Evolutionary conservation across 2,113 vertebrate species (phyloP).

Genomic region (Zosterops lateralis): DNA sequence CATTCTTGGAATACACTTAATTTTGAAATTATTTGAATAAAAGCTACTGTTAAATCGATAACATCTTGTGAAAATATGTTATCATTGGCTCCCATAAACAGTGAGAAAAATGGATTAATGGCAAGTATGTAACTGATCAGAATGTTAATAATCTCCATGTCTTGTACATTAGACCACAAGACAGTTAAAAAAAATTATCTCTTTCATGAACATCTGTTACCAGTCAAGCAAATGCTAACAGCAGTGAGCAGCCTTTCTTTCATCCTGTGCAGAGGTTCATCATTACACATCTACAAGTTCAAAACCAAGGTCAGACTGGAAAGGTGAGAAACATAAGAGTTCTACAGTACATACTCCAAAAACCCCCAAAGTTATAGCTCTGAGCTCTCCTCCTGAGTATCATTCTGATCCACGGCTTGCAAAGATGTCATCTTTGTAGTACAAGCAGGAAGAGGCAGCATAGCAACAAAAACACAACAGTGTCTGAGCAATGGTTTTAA

Average conservation of each 20-base stretch:
- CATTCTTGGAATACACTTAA: neutral
- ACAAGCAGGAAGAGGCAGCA: neutral
- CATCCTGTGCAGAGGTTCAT: slow-evolving; percentile 14
- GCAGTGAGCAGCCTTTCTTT: slow-evolving; percentile 25
- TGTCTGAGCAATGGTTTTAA: neutral
- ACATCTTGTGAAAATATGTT: neutral
- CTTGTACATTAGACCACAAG: neutral
- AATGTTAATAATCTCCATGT: slow-evolving; percentile 24
- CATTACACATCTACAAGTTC: neutral
- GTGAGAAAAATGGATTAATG: slow-evolving; percentile 19
- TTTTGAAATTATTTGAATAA: neutral
- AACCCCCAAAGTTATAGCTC: neutral
- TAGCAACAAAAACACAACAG: neutral
- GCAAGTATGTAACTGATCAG: neutral
- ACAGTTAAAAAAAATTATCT: neutral
- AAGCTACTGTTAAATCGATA: neutral
- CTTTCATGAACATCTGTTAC: slow-evolving; percentile 42
- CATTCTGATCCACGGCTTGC: neutral
- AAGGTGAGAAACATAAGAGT: neutral
- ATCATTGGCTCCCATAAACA: neutral
- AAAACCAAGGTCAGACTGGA: slow-evolving; percentile 25
- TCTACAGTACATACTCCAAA: neutral
- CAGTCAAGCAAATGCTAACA: slow-evolving; percentile 30
- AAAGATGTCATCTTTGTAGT: neutral
- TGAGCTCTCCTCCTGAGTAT: neutral